Percentiles rank a stretch among this genome's conserved stretches.
phyloP scores from a whole-genome alignment of 23 tunicate genomes.

The Trididemnum clinides region DNA sequence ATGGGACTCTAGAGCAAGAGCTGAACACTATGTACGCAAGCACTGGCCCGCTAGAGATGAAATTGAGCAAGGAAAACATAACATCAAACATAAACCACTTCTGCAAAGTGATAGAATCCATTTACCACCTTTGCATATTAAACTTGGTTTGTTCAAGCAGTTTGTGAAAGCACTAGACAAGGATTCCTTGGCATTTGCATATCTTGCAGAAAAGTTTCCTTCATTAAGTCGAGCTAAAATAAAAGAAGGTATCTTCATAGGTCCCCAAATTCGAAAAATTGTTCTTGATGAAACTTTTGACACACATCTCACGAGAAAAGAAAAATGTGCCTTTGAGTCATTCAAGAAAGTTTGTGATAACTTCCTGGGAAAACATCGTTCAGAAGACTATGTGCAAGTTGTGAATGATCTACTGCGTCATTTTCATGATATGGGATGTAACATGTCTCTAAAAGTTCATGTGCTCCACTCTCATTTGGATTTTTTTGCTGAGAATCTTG shows the following conservation, averaged over 20 bases:
- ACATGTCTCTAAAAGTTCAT: constrained; percentile 16
- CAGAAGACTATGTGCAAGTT: constrained; percentile 4
- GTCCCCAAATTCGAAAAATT: constrained; percentile 12
- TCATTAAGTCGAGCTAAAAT: constrained; percentile 4
- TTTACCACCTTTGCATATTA: constrained; percentile 11
- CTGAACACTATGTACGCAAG: constrained; percentile 16
- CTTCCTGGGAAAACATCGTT: constrained; percentile 18
- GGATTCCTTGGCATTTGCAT: neutral
- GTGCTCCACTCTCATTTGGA: constrained; percentile 19
- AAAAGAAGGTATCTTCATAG: constrained; percentile 16
- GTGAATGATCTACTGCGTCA: constrained; percentile 18
- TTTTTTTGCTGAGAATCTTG: constrained; percentile 10
- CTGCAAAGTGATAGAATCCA: constrained; percentile 13
- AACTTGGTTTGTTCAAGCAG: constrained; percentile 18
- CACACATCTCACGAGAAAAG: constrained; percentile 14
- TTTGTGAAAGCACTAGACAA: constrained; percentile 13
- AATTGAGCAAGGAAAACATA: constrained; percentile 19
- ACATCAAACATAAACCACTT: constrained; percentile 11
- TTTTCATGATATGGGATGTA: constrained; percentile 11
- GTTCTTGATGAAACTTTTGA: neutral
- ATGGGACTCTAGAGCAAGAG: constrained; percentile 6
- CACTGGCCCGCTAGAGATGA: constrained; percentile 18
- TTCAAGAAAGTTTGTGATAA: constrained; percentile 19
- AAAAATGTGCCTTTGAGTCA: constrained; percentile 11
- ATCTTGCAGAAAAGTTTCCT: constrained; percentile 17